These are phyloP conservation scores for Epinotia bilunana DNA, from an alignment of 2,888 invertebrate genomes.

Conservation along the genomic window DNA sequence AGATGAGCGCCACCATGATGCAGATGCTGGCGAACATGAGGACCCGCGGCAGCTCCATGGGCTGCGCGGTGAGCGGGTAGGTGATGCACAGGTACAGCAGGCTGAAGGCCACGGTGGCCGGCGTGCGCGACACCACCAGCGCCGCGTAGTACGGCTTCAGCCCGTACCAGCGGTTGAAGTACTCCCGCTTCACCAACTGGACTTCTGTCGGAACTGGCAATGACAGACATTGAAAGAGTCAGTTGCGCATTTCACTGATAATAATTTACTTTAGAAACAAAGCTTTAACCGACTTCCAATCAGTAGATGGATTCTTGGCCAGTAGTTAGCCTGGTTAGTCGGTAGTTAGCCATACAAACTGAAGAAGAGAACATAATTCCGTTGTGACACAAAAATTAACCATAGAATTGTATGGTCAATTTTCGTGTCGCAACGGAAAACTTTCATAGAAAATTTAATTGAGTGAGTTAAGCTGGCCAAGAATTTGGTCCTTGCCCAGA, in stretches of 20 bases:
- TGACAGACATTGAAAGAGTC: slow-evolving; percentile 57
- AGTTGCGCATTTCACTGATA: neutral
- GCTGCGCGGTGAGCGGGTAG: slow-evolving; percentile 90
- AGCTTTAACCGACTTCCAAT: no score
- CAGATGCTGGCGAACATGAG: slow-evolving; percentile 88
- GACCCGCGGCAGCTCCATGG: slow-evolving; percentile 87
- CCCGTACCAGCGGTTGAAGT: slow-evolving; percentile 94
- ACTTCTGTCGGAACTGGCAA: slow-evolving; percentile 90
- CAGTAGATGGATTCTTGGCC: no score
- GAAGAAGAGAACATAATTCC: no score
- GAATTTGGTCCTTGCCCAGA: no score
- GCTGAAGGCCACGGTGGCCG: slow-evolving; percentile 88
- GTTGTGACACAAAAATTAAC: no score
- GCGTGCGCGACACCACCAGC: slow-evolving; percentile 88
- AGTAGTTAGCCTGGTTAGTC: no score
- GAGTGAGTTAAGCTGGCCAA: no score
- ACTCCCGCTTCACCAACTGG: slow-evolving; percentile 90
- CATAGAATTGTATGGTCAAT: no score
- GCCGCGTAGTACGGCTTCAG: slow-evolving; percentile 92
- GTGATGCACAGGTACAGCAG: slow-evolving; percentile 88
- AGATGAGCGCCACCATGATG: slow-evolving; percentile 88
- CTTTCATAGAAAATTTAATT: no score
- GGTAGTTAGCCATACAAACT: no score
- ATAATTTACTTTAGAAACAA: no score
- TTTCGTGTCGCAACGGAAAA: no score